Conservation (phyloP, 2,113 vertebrate species). For the Asarcornis scutulata region DNA sequence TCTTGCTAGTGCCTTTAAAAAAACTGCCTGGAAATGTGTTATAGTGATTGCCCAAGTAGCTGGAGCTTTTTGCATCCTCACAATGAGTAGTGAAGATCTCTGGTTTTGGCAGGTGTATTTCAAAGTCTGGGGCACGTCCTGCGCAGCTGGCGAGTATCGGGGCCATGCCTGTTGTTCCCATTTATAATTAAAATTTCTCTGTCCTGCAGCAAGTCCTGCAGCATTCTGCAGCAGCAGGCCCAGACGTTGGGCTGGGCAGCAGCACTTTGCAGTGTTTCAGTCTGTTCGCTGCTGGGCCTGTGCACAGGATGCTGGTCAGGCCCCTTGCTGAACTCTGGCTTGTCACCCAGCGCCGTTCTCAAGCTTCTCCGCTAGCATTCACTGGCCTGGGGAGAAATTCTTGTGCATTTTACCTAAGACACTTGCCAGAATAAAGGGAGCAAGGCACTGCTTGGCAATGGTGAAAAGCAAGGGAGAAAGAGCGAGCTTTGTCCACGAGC, state of each 20-base stretch:
- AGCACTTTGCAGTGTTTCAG: accelerated
- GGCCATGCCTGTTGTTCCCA: background rate
- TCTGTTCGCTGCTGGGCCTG: accelerated
- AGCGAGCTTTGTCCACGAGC: background rate
- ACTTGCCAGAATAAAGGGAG: constrained; percentile 14
- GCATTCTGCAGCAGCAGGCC: background rate
- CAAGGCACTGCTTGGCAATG: background rate
- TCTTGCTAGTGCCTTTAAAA: constrained; percentile 24
- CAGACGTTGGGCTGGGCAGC: accelerated
- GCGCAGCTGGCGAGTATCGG: background rate
- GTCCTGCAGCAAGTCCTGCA: background rate
- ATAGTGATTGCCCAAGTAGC: background rate
- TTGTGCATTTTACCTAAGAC: background rate
- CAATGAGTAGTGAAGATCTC: background rate
- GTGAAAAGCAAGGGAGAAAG: background rate
- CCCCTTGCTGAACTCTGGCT: background rate
- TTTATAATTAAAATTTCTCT: background rate
- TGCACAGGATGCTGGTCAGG: background rate
- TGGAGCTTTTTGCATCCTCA: background rate
- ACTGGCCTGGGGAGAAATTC: background rate
- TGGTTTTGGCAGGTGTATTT: background rate
- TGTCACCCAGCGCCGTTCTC: background rate
- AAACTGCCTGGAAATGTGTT: background rate
- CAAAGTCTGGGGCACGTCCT: background rate
- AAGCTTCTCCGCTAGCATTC: background rate